phyloP scores from a whole-genome alignment of 2,113 vertebrate species.

The Typhlomys cinereus region DNA sequence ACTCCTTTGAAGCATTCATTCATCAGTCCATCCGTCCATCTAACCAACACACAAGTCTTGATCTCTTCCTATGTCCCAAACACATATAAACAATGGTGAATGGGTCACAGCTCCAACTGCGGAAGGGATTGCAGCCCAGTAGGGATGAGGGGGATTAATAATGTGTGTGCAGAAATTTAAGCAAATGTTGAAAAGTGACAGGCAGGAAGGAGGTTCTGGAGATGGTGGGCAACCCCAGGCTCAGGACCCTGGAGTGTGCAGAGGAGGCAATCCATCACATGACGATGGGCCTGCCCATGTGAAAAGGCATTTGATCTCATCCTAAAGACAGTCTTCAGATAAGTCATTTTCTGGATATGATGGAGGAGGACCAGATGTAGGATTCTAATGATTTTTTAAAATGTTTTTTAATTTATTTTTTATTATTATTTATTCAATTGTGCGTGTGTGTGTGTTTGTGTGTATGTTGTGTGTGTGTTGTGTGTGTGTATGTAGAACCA shows the following conservation, averaged over 20 bases:
- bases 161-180: background rate
- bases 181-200: background rate
- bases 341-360: background rate
- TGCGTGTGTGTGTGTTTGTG: too few species aligned
- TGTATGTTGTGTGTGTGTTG: too few species aligned
- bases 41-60: background rate
- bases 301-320: background rate
- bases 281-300: background rate
- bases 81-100: background rate
- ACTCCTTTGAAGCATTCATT: background rate
- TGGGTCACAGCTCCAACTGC: background rate
- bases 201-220: background rate
- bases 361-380: background rate
- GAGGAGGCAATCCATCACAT: background rate
- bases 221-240: background rate
- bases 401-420: too few species aligned
- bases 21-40: too few species aligned
- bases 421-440: too few species aligned
- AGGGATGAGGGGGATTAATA: background rate
- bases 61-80: background rate
- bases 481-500: too few species aligned
- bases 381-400: too few species aligned
- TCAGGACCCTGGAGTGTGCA: background rate
- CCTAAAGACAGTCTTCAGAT: background rate
- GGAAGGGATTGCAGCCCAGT: background rate